Evolutionary conservation across 2,113 vertebrate species (phyloP).

Genomic region (Campylomormyrus numenius): DNA sequence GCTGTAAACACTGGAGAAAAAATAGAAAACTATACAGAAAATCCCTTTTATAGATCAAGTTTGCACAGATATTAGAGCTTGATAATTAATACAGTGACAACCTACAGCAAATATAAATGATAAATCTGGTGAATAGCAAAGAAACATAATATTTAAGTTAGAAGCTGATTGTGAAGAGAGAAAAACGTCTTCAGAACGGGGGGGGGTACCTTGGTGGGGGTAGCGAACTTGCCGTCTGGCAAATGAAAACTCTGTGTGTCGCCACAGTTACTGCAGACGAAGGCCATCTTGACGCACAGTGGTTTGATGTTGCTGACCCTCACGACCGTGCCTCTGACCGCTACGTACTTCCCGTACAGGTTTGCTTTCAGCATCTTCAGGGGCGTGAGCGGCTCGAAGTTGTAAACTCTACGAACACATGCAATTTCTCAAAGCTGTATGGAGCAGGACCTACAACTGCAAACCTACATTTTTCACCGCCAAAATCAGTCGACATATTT

Average conservation of each 20-base stretch:
- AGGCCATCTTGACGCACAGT: conserved; percentile 81
- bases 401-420: conserved; percentile 72
- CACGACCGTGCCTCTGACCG: conserved; percentile 83
- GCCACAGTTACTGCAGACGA: conserved; percentile 72
- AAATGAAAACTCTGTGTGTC: conserved; percentile 68
- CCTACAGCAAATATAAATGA: not conserved
- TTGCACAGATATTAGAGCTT: not conserved
- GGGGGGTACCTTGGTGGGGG: conserved; percentile 76
- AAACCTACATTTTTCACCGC: not conserved
- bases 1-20: conserved; percentile 66
- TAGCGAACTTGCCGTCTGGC: conserved; percentile 78
- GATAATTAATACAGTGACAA: not conserved
- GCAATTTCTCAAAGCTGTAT: not conserved
- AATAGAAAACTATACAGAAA: not conserved
- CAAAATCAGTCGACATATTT: not conserved
- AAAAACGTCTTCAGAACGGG: not conserved
- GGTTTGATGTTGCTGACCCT: conserved; percentile 89
- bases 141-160: not conserved
- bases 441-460: no score
- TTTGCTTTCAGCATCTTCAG: conserved; percentile 81
- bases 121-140: not conserved
- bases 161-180: not conserved
- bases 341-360: conserved; percentile 80
- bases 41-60: not conserved
- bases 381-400: conserved; percentile 81